Evolutionary conservation across 92 coral and sea anemone genomes (phyloP), one percentile per base, ranked within the genome.

Genomic region (Parazoanthus swiftii): DNA sequence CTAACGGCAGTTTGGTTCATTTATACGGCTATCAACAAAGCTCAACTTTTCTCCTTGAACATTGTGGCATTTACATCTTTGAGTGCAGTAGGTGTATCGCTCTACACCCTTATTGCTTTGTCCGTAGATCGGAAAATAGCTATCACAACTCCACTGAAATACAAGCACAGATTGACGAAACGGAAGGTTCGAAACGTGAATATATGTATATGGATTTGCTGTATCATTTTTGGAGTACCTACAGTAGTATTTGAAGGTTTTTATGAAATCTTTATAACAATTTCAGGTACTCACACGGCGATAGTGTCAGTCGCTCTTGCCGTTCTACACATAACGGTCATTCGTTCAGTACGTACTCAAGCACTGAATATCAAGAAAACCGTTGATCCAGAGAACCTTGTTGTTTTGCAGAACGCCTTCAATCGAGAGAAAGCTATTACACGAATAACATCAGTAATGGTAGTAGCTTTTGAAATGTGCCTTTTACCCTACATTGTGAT

Each of bases 261-360:
- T 8, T 3, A 43, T 3, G 6, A 13, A 76, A 76, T 18, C 5
- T 37, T 38, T 16, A 38, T 42, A 13, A 20, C 7, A 0, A 38
- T 39, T 39, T 39, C 42, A 39, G 42, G 42, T 42, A 25, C 56
- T 20, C 80, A 76, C 43, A 4, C 7, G 3, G 80, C 23, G 54
- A 76, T 18, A 10, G 8, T 21, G 2, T 37, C 26, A 21, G 29
- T 76, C 21, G 56, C 43, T 37, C 51, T 76, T 8, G 6, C 18
- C 16, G 35, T 15, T 20, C 54, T 76, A 48, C 39, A 76, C 80
- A 3, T 76, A 76, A 15, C 80, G 23, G 29, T 76, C 3, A 51
- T 76, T 11, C 56, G 8, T 76, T 76, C 80, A 76, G 80, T 76
- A 33, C 80, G 58, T 20, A 76, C 23, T 38, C 80, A 26, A 43